Evolutionary conservation across 2,797 vertebrate species (phyloP), one percentile per base, ranked within the genome.

Genomic region (Epinephelus coioides): DNA sequence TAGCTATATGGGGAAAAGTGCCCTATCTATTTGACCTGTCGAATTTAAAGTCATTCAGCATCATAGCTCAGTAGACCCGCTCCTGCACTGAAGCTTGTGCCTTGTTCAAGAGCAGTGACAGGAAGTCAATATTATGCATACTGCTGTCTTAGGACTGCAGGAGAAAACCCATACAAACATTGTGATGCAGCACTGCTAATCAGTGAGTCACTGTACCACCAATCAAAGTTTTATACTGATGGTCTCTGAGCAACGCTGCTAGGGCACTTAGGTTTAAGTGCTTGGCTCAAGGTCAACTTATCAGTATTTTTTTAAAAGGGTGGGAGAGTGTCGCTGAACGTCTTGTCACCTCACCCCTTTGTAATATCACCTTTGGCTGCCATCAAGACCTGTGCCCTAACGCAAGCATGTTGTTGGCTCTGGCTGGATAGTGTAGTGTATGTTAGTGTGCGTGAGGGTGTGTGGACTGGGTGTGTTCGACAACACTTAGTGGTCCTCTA

Each of bases 381-480:
- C 12, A 11, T 57, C 23, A 60, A 23, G 59, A 46, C 49, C 30
- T 65, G 60, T 67, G 64, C 47, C 64, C 70, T 34, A 34, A 7
- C 34, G 6, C 7, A 27, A 64, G 18, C 2, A 2, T 57, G 34
- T 23, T 50, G 40, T 46, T 73, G 50, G 59, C 63, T 63, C 13
- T 49, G 66, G 47, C 55, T 65, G 62, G n/a, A 76, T 50, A 19
- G 34, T 60, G 23, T 73, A 60, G 46, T 62, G 53, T 38, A 47
- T 61, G 56, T 14, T 34, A 72, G 69, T 65, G 40, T 34, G 44
- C 13, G 21, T 53, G 53, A 71, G 50, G 47, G 7, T 72, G 72
- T 72, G 73, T 54, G 72, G 67, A 79, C 74, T 14, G 78, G 71
- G 73, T 81, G 80, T 78, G 70, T 81, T 81, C 76, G 77, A 81